Percentiles rank a stretch among this genome's conserved stretches.
Conservation (phyloP, 2,888 invertebrate genomes). For the Pimpla rufipes region DNA sequence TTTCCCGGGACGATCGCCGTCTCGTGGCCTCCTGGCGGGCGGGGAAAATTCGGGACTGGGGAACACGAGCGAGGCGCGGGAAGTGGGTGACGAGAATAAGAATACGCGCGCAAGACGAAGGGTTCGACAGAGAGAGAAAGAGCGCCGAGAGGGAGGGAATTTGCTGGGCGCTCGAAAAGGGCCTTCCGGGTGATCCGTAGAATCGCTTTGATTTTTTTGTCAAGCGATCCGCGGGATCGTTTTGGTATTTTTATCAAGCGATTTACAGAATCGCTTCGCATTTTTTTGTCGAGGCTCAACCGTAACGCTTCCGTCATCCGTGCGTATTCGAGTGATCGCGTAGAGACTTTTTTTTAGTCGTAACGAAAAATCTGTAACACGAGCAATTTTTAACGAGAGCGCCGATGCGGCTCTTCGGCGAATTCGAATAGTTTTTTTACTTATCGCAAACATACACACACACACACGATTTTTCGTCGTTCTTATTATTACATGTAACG, state of each 20-base stretch:
- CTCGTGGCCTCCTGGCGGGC: not conserved
- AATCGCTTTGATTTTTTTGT: not conserved
- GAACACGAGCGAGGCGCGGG: not conserved
- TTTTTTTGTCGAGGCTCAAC: constrained; percentile 28
- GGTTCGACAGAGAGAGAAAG: constrained; percentile 70
- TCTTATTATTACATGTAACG: constrained; percentile 33
- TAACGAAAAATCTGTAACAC: constrained; percentile 9
- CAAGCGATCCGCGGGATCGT: no score
- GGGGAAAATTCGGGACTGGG: constrained; percentile 7
- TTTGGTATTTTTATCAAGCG: no score
- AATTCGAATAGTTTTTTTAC: constrained; percentile 4
- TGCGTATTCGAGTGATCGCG: constrained; percentile 74
- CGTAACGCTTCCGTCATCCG: constrained; percentile 82
- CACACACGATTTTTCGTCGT: constrained; percentile 13
- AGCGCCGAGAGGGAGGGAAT: not conserved
- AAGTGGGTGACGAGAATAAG: constrained; percentile 70
- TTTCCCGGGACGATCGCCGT: constrained; percentile 43
- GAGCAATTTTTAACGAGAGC: constrained; percentile 28
- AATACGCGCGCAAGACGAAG: constrained; percentile 83
- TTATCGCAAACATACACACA: constrained; percentile 1
- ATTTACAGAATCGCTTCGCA: no score
- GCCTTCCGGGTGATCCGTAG: not conserved
- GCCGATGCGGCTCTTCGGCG: not conserved
- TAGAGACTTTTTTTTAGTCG: constrained; percentile 42
- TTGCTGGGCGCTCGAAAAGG: not conserved